phyloP scores from a whole-genome alignment of 1,140 invertebrate species.

The Ips nitidus region DNA sequence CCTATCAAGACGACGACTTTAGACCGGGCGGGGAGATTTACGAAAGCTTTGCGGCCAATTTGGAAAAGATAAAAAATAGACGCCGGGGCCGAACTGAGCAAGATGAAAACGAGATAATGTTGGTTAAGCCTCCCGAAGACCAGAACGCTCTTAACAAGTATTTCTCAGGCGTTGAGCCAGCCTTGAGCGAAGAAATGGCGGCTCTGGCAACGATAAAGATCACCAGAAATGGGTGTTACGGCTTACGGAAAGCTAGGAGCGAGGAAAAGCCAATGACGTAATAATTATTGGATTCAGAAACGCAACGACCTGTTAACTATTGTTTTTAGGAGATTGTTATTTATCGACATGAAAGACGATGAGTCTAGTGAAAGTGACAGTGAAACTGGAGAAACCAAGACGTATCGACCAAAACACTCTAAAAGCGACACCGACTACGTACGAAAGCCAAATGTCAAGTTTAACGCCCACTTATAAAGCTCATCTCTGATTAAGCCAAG shows the following conservation, averaged over 20 bases:
- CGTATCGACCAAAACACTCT: not conserved
- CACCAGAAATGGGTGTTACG: constrained; percentile 28
- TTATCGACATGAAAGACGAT: constrained; percentile 20
- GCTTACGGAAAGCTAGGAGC: constrained; percentile 24
- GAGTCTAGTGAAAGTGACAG: constrained; percentile 12
- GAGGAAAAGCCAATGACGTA: constrained; percentile 26
- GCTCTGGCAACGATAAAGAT: constrained; percentile 35
- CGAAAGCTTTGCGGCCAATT: constrained; percentile 19
- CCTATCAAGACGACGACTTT: constrained; percentile 28
- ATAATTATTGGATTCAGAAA: not conserved
- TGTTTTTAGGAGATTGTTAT: constrained; percentile 17
- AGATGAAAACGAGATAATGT: not conserved
- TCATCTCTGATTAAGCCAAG: too few species aligned
- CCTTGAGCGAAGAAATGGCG: constrained; percentile 28
- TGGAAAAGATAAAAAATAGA: constrained; percentile 23
- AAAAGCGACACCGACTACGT: constrained; percentile 27
- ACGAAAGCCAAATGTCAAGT: not conserved
- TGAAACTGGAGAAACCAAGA: not conserved
- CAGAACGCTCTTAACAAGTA: constrained; percentile 14
- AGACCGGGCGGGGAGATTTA: constrained; percentile 28
- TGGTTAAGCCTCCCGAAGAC: constrained; percentile 6
- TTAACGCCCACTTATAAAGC: too few species aligned
- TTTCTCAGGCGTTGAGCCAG: constrained; percentile 11
- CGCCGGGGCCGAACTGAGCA: not conserved
- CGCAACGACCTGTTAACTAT: not conserved